Conservation (phyloP, 92 coral and sea anemone genomes). For the Phymanthus crucifer region DNA sequence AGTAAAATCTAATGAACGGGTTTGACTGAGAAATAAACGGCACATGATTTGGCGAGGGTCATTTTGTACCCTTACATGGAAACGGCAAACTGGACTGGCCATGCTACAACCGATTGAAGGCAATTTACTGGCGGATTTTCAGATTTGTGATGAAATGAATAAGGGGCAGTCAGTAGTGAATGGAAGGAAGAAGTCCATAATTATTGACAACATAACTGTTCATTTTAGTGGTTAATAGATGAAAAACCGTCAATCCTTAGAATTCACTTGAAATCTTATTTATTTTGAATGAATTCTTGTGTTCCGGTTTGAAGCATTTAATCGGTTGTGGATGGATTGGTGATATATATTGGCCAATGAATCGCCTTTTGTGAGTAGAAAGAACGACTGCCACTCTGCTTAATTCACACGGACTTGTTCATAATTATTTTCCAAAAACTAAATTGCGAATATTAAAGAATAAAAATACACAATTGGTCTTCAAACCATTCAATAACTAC, state of each 20-base stretch:
- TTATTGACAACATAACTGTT: slow-evolving; percentile 7
- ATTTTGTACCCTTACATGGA: not conserved
- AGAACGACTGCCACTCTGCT: not conserved
- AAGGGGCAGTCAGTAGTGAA: not conserved
- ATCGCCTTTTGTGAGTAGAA: not conserved
- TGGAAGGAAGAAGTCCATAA: not conserved
- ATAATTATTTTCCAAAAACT: slow-evolving; percentile 1
- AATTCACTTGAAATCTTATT: slow-evolving; percentile 12
- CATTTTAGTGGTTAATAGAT: not conserved
- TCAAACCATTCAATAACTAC: not conserved
- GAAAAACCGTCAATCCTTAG: slow-evolving; percentile 1
- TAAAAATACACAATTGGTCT: not conserved
- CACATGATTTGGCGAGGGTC: not conserved
- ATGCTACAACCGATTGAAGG: not conserved
- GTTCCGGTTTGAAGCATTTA: slow-evolving; percentile 9
- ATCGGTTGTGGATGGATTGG: not conserved
- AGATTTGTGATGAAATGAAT: not conserved
- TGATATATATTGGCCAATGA: not conserved
- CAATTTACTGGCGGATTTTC: not conserved
- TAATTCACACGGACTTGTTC: slow-evolving; percentile 4
- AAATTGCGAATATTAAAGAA: slow-evolving; percentile 2
- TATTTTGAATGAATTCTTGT: slow-evolving; percentile 5
- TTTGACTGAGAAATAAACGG: not conserved
- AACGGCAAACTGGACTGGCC: not conserved
- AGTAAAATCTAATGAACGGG: not conserved